These are phyloP conservation scores for Eledone cirrhosa DNA, from an alignment of 2,888 invertebrate species.

Conservation along the genomic window DNA sequence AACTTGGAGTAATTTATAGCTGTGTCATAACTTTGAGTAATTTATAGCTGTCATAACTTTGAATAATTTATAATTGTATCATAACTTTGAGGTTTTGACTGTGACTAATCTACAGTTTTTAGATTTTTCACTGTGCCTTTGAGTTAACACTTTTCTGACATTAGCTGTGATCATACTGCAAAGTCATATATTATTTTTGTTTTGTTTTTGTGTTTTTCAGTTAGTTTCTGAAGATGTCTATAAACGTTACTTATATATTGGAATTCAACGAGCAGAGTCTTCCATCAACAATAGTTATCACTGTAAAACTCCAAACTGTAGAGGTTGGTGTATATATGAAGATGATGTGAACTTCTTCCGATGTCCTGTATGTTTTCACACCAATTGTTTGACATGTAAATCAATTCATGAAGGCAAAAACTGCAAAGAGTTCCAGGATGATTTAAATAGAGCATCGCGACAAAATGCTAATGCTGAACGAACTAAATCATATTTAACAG, in stretches of 20 bases:
- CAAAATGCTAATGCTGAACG: conserved; percentile 77
- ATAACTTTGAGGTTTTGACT: too few relatives aligned
- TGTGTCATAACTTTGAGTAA: too few relatives aligned
- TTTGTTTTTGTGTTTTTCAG: conserved; percentile 57
- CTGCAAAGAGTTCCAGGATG: conserved; percentile 82
- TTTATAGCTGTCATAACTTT: too few relatives aligned
- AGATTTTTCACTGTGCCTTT: too few relatives aligned
- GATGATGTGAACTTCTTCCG: conserved; percentile 84
- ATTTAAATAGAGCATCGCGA: conserved; percentile 72
- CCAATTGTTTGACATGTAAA: conserved; percentile 88
- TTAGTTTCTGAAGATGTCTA: conserved; percentile 79
- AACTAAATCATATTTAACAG: conserved; percentile 81
- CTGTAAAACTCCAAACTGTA: conserved; percentile 88
- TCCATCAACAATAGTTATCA: conserved; percentile 83
- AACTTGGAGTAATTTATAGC: too few relatives aligned
- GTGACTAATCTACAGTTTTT: too few relatives aligned
- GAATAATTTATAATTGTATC: too few relatives aligned
- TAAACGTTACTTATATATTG: conserved; percentile 81
- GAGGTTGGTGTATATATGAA: conserved; percentile 89
- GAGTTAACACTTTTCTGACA: too few relatives aligned
- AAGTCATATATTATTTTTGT: neutral
- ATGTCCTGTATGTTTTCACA: conserved; percentile 82
- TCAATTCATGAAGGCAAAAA: conserved; percentile 82
- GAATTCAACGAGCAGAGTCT: conserved; percentile 83
- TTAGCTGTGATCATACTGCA: too few relatives aligned